phyloP scores from a whole-genome alignment of 2,888 invertebrate species.

The Polyommatus iphigenia region DNA sequence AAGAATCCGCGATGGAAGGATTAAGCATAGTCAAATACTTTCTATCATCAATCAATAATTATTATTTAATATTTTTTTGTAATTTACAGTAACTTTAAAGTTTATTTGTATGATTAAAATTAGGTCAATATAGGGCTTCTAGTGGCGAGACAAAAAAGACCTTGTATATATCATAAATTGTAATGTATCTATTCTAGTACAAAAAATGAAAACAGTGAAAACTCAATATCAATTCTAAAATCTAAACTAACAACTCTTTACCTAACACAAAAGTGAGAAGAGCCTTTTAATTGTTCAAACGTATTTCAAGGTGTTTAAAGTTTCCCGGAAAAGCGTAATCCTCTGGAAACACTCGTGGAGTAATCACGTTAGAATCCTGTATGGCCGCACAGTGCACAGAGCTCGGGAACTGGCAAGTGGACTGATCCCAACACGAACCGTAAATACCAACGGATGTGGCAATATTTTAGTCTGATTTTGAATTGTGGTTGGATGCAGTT shows the following conservation, averaged over 20 bases:
- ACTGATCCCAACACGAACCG: neutral
- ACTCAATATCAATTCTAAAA: neutral
- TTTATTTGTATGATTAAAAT: too few relatives aligned
- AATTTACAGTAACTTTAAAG: too few relatives aligned
- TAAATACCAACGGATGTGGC: constrained; percentile 18
- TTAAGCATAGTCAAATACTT: too few relatives aligned
- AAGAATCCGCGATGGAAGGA: too few relatives aligned
- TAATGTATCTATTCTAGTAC: too few relatives aligned
- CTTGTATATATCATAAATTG: too few relatives aligned
- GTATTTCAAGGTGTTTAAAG: constrained; percentile 22
- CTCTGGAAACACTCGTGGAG: constrained; percentile 23
- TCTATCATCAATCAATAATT: neutral
- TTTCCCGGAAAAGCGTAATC: constrained; percentile 24
- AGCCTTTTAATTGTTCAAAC: neutral
- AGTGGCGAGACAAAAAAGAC: too few relatives aligned
- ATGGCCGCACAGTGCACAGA: constrained; percentile 9
- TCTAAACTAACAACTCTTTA: neutral
- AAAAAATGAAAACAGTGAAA: neutral
- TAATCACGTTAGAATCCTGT: constrained; percentile 24
- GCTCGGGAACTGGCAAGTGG: neutral
- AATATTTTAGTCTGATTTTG: neutral
- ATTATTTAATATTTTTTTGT: too few relatives aligned
- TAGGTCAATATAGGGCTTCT: too few relatives aligned
- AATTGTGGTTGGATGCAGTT: neutral
- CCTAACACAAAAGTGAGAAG: neutral